These are phyloP conservation scores for Pitangus sulphuratus DNA, from an alignment of 2,797 vertebrate genomes.

Conservation along the genomic window DNA sequence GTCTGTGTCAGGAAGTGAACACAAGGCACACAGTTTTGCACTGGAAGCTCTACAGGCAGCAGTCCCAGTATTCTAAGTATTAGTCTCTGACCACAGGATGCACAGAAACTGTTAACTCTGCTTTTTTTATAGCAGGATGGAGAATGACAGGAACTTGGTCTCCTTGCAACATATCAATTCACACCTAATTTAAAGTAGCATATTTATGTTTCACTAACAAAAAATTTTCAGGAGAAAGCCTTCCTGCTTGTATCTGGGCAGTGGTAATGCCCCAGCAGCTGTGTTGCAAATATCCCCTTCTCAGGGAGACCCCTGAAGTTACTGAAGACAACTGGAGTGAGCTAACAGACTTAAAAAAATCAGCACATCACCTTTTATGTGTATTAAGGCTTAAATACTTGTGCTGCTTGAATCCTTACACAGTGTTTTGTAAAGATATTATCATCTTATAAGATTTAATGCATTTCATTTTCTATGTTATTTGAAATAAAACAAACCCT, in stretches of 20 bases:
- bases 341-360: not conserved
- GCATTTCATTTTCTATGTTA: not conserved
- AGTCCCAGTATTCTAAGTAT: not conserved
- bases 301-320: not conserved
- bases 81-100: not conserved
- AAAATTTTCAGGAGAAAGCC: not conserved
- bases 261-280: not conserved
- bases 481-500: not conserved
- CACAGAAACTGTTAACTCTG: not conserved
- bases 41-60: not conserved
- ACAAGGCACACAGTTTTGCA: not conserved
- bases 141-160: not conserved
- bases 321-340: not conserved
- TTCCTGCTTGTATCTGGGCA: not conserved
- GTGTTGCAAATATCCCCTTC: not conserved
- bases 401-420: not conserved
- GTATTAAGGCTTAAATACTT: not conserved
- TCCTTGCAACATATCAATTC: not conserved
- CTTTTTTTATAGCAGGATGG: not conserved
- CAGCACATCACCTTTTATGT: not conserved
- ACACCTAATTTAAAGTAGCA: not conserved
- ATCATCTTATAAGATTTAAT: not conserved
- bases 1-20: not conserved
- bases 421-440: fast-evolving
- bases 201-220: not conserved